Evolutionary conservation across 2,888 invertebrate genomes (phyloP).

Genomic region (Megamerina dolium): DNA sequence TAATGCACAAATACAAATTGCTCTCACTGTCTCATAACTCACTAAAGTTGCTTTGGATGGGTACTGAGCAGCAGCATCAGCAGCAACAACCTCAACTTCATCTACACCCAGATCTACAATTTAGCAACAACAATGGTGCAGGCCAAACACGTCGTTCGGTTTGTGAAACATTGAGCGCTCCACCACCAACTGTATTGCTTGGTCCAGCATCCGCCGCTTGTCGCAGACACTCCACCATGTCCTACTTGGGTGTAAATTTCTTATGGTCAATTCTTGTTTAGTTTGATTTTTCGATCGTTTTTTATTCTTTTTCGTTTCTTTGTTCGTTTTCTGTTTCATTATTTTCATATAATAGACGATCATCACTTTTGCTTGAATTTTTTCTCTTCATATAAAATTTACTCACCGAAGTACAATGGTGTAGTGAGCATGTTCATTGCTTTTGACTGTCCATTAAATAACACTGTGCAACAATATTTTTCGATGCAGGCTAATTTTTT

Average conservation of each 20-base stretch:
- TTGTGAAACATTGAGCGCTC: conserved; percentile 42
- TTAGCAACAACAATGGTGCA: too few species aligned
- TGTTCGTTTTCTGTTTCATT: not conserved
- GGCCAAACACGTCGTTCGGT: conserved; percentile 37
- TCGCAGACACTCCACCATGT: conserved; percentile 47
- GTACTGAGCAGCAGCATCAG: conserved; percentile 34
- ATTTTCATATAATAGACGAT: too few species aligned
- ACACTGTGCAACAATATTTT: too few species aligned
- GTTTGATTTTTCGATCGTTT: not conserved
- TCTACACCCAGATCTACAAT: conserved; percentile 26
- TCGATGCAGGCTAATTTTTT: too few species aligned
- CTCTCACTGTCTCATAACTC: not conserved
- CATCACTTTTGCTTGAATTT: too few species aligned
- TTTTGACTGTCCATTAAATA: too few species aligned
- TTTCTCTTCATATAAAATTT: too few species aligned
- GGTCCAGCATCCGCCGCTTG: conserved; percentile 20
- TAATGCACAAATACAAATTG: too few species aligned
- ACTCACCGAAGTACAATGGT: too few species aligned
- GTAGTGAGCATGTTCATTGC: too few species aligned
- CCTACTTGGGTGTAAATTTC: conserved; percentile 46
- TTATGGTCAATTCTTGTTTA: not conserved
- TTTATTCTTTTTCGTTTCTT: conserved; percentile 3
- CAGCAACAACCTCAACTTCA: conserved; percentile 21
- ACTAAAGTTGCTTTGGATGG: conserved; percentile 45
- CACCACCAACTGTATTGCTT: conserved; percentile 24